phyloP scores from a whole-genome alignment of 2,797 vertebrate species.

The Chelidonichthys spinosus region DNA sequence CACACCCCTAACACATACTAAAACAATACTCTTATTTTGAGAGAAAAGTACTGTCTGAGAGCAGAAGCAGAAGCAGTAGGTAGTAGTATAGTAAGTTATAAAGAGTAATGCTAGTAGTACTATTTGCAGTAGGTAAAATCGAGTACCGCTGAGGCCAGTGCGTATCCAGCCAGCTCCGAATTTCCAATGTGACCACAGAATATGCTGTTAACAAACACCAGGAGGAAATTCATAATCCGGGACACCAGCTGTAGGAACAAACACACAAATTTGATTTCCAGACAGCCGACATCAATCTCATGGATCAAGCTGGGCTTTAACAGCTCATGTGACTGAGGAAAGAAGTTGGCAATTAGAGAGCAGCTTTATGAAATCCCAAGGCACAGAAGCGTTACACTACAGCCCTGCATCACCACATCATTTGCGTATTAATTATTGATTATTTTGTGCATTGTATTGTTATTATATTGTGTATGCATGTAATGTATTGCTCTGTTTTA shows the following conservation, averaged over 20 bases:
- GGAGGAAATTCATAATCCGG: constrained; percentile 78
- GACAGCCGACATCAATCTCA: neutral
- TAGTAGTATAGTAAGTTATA: neutral
- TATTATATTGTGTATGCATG: too few species aligned
- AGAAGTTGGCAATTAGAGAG: neutral
- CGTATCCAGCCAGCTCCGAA: constrained; percentile 82
- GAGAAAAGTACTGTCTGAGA: neutral
- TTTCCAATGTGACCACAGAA: constrained; percentile 85
- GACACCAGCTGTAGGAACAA: constrained; percentile 79
- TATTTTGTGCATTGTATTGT: too few species aligned
- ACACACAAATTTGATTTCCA: constrained; percentile 17
- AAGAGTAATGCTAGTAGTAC: neutral
- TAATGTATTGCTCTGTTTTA: neutral
- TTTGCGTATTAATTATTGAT: neutral
- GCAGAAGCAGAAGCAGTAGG: neutral
- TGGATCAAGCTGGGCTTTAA: constrained; percentile 13
- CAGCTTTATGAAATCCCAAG: constrained; percentile 17
- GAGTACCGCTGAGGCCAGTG: constrained; percentile 81
- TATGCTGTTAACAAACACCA: constrained; percentile 80
- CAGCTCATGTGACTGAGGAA: constrained; percentile 7
- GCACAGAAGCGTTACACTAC: neutral
- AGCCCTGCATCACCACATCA: neutral
- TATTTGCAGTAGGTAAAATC: neutral
- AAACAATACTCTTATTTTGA: neutral
- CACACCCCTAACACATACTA: neutral